A percentile compares a stretch with the other conserved stretches of the same genome.
These are phyloP conservation scores for Nymphalis c-album DNA, from an alignment of 2,888 invertebrate genomes.

Conservation along the genomic window DNA sequence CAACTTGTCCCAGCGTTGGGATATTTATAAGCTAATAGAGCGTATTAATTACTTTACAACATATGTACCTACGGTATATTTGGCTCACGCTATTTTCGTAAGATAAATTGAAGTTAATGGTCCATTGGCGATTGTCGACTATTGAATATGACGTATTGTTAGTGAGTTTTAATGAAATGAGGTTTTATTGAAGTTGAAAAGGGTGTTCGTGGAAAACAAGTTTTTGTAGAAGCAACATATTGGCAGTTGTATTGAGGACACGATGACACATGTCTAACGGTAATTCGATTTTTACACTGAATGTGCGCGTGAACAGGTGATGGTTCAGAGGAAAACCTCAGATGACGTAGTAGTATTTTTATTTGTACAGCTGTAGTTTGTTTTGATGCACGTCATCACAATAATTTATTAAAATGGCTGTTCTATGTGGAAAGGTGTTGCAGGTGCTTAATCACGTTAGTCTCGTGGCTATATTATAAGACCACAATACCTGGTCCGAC, in stretches of 20 bases:
- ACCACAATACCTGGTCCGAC: no score
- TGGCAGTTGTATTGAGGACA: constrained; percentile 66
- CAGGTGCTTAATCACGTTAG: no score
- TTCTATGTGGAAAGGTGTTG: background rate
- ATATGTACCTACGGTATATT: no score
- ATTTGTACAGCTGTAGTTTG: background rate
- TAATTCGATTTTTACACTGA: constrained; percentile 67
- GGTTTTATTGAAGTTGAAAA: constrained; percentile 47
- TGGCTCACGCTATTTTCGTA: no score
- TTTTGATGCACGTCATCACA: background rate
- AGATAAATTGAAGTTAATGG: no score
- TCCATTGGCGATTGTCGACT: no score
- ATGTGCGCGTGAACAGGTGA: constrained; percentile 52
- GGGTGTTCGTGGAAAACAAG: constrained; percentile 66
- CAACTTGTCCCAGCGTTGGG: no score
- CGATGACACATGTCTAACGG: constrained; percentile 80
- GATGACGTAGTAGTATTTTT: constrained; percentile 8
- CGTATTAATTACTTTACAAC: no score
- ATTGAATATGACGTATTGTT: no score
- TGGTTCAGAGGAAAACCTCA: constrained; percentile 42
- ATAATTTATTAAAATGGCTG: background rate
- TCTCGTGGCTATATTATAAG: no score
- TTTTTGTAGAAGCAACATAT: constrained; percentile 60
- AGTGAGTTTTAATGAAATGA: background rate
- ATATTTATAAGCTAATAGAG: no score